These are phyloP conservation scores for Calidris pygmaea DNA, from an alignment of 2,113 vertebrate species.

Conservation along the genomic window DNA sequence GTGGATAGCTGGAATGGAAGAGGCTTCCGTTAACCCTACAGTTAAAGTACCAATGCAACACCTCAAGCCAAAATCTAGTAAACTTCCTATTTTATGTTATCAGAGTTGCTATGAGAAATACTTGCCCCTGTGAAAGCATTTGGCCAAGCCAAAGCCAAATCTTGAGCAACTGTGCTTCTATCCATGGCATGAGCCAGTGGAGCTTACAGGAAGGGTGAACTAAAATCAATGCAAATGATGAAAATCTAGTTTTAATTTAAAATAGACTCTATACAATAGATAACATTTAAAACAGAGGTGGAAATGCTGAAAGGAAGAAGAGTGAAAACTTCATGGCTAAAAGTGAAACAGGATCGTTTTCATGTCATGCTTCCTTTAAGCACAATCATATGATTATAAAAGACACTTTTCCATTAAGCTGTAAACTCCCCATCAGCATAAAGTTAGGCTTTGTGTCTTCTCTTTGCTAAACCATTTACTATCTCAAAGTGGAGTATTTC, in stretches of 20 bases:
- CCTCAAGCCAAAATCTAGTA: background rate
- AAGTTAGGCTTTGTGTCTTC: slow-evolving; percentile 10
- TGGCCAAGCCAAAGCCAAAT: background rate
- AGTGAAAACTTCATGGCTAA: background rate
- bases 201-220: background rate
- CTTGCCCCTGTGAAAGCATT: background rate
- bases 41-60: background rate
- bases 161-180: background rate
- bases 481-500: slow-evolving; percentile 58
- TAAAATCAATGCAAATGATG: background rate
- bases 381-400: background rate
- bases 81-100: background rate
- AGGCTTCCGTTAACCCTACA: background rate
- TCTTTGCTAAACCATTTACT: slow-evolving; percentile 43
- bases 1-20: background rate
- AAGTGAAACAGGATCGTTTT: background rate
- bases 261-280: background rate
- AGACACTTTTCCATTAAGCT: background rate
- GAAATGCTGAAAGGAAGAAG: background rate
- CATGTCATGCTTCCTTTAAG: background rate
- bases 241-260: background rate
- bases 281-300: background rate
- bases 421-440: background rate
- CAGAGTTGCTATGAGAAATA: background rate
- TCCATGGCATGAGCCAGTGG: background rate